phyloP scores from a whole-genome alignment of 2,113 vertebrate genomes.

The Camelus bactrianus region DNA sequence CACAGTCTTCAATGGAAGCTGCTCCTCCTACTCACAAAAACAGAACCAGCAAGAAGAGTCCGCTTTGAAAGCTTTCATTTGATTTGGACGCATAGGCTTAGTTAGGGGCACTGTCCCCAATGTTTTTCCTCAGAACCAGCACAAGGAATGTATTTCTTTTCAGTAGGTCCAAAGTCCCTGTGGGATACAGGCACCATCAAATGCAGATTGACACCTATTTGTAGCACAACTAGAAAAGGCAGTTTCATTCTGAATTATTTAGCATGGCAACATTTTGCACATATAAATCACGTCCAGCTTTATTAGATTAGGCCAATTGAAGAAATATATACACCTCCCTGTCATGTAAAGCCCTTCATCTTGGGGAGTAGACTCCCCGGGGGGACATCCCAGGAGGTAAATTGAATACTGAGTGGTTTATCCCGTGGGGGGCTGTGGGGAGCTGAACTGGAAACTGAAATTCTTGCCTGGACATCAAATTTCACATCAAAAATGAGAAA shows the following conservation, averaged over 20 bases:
- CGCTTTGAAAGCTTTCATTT: neutral
- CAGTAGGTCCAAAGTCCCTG: slow-evolving; percentile 56
- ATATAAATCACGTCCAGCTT: slow-evolving; percentile 83
- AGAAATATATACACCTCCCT: slow-evolving; percentile 73
- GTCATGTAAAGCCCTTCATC: slow-evolving; percentile 78
- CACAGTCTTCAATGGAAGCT: neutral
- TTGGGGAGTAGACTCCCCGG: slow-evolving; percentile 66
- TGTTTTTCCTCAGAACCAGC: neutral
- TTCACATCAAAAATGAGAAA: slow-evolving; percentile 76
- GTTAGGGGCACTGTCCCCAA: neutral
- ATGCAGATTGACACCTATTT: slow-evolving; percentile 81
- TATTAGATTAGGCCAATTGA: slow-evolving; percentile 72
- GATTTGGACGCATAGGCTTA: neutral
- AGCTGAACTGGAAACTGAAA: slow-evolving; percentile 69
- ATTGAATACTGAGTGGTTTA: slow-evolving; percentile 79
- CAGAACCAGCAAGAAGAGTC: neutral
- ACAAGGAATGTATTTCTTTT: slow-evolving; percentile 16
- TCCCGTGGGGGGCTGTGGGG: neutral
- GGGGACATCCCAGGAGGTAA: slow-evolving; percentile 76
- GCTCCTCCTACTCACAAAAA: neutral
- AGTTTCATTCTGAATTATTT: slow-evolving; percentile 82
- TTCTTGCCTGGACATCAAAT: slow-evolving; percentile 64
- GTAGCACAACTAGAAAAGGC: slow-evolving; percentile 72
- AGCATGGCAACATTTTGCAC: slow-evolving; percentile 79
- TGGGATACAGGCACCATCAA: slow-evolving; percentile 77